A percentile compares a stretch with the other conserved stretches of the same genome.
These are phyloP conservation scores for Dysmachus trigonus DNA, from an alignment of 2,888 invertebrate genomes.

Conservation along the genomic window DNA sequence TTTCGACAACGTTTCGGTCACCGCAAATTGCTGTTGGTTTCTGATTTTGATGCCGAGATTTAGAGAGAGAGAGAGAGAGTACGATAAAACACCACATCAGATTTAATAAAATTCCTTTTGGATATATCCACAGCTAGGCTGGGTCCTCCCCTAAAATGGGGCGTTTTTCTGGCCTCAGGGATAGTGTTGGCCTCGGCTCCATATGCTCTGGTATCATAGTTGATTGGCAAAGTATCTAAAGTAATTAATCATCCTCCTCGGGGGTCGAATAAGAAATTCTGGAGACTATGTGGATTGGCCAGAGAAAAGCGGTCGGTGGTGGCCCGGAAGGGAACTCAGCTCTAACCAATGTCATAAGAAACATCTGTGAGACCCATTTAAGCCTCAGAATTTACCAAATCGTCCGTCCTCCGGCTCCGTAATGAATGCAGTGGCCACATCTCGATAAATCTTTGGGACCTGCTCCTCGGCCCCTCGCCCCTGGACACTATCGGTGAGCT, in stretches of 20 bases:
- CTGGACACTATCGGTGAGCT: not conserved
- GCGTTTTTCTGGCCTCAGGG: not conserved
- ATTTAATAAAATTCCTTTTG: conserved; percentile 8
- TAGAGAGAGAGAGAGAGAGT: not conserved
- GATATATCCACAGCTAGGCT: not conserved
- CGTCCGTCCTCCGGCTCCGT: not conserved
- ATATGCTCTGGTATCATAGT: not conserved
- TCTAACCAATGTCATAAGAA: conserved; percentile 38
- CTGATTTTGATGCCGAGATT: not conserved
- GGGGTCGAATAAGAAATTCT: conserved; percentile 36
- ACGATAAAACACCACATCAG: not conserved
- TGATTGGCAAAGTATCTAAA: conserved; percentile 39
- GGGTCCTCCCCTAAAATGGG: not conserved
- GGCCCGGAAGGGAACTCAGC: not conserved
- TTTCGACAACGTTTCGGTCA: not conserved
- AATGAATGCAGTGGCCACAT: conserved; percentile 40
- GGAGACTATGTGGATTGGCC: conserved; percentile 1
- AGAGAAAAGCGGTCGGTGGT: not conserved
- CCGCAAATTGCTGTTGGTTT: conserved; percentile 3
- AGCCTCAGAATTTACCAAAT: conserved; percentile 41
- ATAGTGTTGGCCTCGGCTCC: not conserved
- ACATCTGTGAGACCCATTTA: conserved; percentile 40
- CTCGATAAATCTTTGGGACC: conserved; percentile 25
- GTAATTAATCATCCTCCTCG: conserved; percentile 35
- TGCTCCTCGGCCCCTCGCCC: not conserved